phyloP scores from a whole-genome alignment of 2,888 invertebrate genomes.

The Tinea trinotella region DNA sequence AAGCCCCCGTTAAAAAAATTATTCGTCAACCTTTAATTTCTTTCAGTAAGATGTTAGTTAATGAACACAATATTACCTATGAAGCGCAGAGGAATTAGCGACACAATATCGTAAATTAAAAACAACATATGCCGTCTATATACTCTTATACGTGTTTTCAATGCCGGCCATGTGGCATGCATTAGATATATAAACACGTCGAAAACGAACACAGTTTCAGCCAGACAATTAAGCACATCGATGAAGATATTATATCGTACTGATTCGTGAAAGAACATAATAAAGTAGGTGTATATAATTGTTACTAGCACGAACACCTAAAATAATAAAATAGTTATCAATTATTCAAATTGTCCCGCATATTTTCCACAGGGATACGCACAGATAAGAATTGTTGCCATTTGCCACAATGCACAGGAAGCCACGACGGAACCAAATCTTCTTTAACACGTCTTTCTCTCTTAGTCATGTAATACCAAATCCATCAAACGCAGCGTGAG shows the following conservation, averaged over 20 bases:
- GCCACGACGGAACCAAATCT: too few relatives aligned
- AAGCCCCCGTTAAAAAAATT: too few relatives aligned
- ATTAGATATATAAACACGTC: slow-evolving; percentile 42
- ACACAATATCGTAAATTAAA: slow-evolving; percentile 38
- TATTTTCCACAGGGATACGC: too few relatives aligned
- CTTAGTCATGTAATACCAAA: too few relatives aligned
- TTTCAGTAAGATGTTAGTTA: too few relatives aligned
- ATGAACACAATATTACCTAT: slow-evolving; percentile 36
- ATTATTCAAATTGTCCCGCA: too few relatives aligned
- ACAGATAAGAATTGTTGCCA: too few relatives aligned
- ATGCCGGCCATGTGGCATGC: slow-evolving; percentile 45
- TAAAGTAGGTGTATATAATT: slow-evolving; percentile 31
- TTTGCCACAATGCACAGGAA: too few relatives aligned
- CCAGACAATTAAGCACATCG: not conserved
- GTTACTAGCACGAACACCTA: slow-evolving; percentile 38
- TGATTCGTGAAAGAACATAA: not conserved
- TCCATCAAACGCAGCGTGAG: too few relatives aligned
- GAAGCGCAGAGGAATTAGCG: slow-evolving; percentile 36
- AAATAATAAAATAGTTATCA: slow-evolving; percentile 28
- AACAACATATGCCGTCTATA: slow-evolving; percentile 35
- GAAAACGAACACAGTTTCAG: slow-evolving; percentile 34
- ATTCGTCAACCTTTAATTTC: too few relatives aligned
- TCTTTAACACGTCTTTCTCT: too few relatives aligned
- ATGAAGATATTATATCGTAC: too few relatives aligned
- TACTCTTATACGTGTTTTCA: slow-evolving; percentile 42